Evolutionary conservation across 2,797 vertebrate genomes (phyloP), one percentile per base, ranked within the genome.

Genomic region (Phoxinus dragarum): DNA sequence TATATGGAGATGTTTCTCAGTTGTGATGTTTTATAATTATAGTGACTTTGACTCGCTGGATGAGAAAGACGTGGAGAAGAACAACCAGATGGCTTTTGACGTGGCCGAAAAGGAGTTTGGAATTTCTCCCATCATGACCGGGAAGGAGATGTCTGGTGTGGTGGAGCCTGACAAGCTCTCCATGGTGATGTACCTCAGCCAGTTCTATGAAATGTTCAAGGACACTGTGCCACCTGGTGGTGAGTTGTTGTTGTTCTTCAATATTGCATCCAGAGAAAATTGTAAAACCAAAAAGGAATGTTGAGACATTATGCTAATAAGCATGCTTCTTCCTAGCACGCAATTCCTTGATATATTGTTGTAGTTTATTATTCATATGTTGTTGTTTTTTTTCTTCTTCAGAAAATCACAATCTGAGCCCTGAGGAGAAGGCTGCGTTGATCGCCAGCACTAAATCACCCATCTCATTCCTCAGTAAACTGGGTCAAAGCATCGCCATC

Each of bases 151-250:
- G 98, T 97, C 97, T 3, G 96, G 95, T 1, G 98, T 99, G 1
- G 96, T 96, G 21, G 98, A 98, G 88, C 98, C 98, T 1, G 98
- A 99, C 94, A 98, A 99, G 68, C 95, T 99, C 47, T 98, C 97
- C 0, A 99, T 99, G 98, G 98, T 99, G 93, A 98, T 99, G 97
- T 99, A 99, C 94, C 97, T 99, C 94, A 99, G 97, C n/a, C 98
- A 99, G 95, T 99, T 99, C 95, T 99, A 99, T 1, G 98, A 99
- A 95, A 99, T 99, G 98, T 99, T 99, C 92, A 98, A 95, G 94
- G 98, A 99, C 93, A 97, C 96, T 42, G 94, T 98, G 89, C 96
- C 97, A 84, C 97, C 97, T 80, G 95, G 94, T 77, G 98, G 98
- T 99, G 92, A 97, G 97, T 91, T 56, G 0, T 91, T 56, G 0